These are phyloP conservation scores for Toxotes lorentzi DNA, from an alignment of 2,797 vertebrate species.

Conservation along the genomic window DNA sequence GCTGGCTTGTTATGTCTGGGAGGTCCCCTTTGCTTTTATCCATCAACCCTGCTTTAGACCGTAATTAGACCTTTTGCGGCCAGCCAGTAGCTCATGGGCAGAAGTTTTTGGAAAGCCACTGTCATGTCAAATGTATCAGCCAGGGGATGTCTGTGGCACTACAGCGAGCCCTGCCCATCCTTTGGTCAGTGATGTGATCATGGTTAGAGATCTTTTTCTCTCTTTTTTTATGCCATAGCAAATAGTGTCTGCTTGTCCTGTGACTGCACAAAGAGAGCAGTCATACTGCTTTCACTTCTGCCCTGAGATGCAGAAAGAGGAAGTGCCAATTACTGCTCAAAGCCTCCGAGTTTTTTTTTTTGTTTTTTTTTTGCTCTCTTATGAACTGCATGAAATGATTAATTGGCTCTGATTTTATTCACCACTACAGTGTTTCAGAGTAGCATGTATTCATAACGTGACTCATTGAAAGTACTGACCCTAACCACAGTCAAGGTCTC, in stretches of 20 bases:
- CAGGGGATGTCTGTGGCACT: constrained; percentile 44
- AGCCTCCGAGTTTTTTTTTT: not conserved
- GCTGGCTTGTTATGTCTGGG: constrained; percentile 78
- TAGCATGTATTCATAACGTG: constrained; percentile 7
- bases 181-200: constrained; percentile 71
- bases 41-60: constrained; percentile 60
- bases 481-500: not conserved
- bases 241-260: constrained; percentile 65
- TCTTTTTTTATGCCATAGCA: constrained; percentile 34
- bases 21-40: constrained; percentile 75
- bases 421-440: not conserved
- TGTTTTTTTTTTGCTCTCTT: constrained; percentile 11
- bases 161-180: constrained; percentile 59
- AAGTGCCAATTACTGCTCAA: constrained; percentile 61
- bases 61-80: constrained; percentile 79
- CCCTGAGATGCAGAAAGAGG: constrained; percentile 73
- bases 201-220: constrained; percentile 40
- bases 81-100: constrained; percentile 69
- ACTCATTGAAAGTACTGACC: constrained; percentile 3
- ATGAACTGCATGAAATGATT: constrained; percentile 11
- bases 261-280: constrained; percentile 76
- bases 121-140: constrained; percentile 62
- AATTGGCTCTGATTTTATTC: constrained; percentile 10
- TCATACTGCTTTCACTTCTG: constrained; percentile 84
- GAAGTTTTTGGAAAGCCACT: constrained; percentile 44